Evolutionary conservation across 2,888 invertebrate genomes (phyloP), one percentile per base, ranked within the genome.

Genomic region (Drosophila melanosoma): DNA sequence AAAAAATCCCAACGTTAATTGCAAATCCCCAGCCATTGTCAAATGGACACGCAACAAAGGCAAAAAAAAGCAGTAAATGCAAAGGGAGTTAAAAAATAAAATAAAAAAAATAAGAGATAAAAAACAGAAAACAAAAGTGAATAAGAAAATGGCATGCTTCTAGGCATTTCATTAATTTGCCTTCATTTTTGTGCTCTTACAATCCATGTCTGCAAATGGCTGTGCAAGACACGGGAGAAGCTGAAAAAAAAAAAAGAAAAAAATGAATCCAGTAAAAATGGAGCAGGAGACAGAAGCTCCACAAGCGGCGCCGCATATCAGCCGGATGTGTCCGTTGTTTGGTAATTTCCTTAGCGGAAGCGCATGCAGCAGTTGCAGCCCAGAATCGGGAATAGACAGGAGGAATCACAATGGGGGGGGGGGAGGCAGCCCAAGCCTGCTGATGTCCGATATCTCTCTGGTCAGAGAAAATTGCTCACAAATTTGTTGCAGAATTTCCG

Each of bases 341-440:
- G 86, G 86, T 79, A 86, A 86, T 86, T 86, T 86, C 86, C 86
- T 86, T 81, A 83, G 76, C 88, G 86, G 86, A 87, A 82, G 82
- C 76, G 71, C 82, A 87, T 83, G 88, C 83, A 80, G 88, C 83
- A 80, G 83, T 74, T 75, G 78, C 78, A 66, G 73, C 11, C 64
- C 70, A 59, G 78, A 61, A 78, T 66, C 74, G 26, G 17, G 52
- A 62, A 26, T 45, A 40, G 71, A 35, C 58, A 59, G 10, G 29
- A 29, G 23, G 45, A 45, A 8, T 23, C 45, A 23, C 45, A 45
- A 45, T 45, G 45, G 65, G n/a, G n/a, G n/a, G n/a, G n/a, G n/a
- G n/a, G n/a, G n/a, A n/a, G 64, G 60, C 68, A 56, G 49, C 60
- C 45, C 51, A 33, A 49, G 68, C 56, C 51, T 53, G 29, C 48